These are phyloP conservation scores for Sebastes nivosus DNA, from an alignment of 2,797 vertebrate genomes.

Conservation along the genomic window DNA sequence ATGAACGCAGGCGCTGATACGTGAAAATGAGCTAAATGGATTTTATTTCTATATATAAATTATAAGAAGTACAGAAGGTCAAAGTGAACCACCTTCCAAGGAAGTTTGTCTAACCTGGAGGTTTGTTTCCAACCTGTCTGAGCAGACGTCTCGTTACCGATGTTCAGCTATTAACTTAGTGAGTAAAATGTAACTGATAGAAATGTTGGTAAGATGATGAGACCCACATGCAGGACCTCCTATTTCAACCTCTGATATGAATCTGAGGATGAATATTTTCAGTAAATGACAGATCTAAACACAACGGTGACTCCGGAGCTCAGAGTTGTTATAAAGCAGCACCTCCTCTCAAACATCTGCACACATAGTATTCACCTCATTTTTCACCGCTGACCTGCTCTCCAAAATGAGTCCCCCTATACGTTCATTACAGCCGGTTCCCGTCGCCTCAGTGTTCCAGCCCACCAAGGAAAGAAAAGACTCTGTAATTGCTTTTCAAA, in stretches of 20 bases:
- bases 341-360: background rate
- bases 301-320: background rate
- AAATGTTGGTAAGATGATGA: no score
- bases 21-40: no score
- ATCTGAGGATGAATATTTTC: background rate
- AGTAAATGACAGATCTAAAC: background rate
- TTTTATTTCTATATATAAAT: no score
- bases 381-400: background rate
- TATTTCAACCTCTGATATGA: background rate
- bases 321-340: background rate
- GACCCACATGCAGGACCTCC: background rate
- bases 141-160: no score
- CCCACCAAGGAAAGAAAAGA: background rate
- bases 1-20: no score
- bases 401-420: background rate
- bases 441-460: constrained; percentile 13
- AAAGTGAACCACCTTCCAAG: no score
- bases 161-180: no score
- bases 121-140: no score
- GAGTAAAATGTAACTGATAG: no score
- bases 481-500: constrained; percentile 44
- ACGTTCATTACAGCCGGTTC: background rate
- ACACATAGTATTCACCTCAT: background rate
- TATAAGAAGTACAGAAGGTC: no score
- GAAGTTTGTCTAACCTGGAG: no score